These are phyloP conservation scores for Atta colombica DNA, from an alignment of 1,140 invertebrate species.

Conservation along the genomic window DNA sequence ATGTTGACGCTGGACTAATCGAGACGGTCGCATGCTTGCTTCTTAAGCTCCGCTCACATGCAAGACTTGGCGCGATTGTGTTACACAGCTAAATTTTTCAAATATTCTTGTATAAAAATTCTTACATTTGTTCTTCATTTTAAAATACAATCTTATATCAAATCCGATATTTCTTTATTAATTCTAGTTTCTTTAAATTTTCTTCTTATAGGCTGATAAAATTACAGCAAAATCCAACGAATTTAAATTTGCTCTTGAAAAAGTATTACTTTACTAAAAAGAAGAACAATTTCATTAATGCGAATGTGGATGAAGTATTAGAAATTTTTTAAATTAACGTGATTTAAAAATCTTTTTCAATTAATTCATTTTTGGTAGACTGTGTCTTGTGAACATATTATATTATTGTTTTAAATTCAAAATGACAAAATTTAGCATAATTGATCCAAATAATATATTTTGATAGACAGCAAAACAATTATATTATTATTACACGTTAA, in stretches of 20 bases:
- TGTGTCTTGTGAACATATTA: not conserved
- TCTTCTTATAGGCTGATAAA: not conserved
- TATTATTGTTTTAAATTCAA: not conserved
- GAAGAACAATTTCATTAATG: not conserved
- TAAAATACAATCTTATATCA: not conserved
- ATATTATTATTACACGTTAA: not conserved
- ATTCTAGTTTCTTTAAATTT: not conserved
- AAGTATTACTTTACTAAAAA: not conserved
- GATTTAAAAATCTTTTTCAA: not conserved
- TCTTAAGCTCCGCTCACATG: slow-evolving; percentile 35
- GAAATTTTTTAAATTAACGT: not conserved
- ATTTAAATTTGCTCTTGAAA: no score
- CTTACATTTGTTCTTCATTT: not conserved
- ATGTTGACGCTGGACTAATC: slow-evolving; percentile 30
- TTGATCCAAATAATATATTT: not conserved
- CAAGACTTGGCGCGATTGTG: not conserved
- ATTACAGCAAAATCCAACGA: not conserved
- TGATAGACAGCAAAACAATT: not conserved
- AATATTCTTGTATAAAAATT: not conserved
- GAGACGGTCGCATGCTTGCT: slow-evolving; percentile 32
- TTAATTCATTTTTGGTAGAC: not conserved
- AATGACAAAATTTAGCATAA: not conserved
- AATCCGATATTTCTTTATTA: not conserved
- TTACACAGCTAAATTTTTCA: not conserved
- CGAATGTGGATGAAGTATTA: not conserved